These are phyloP conservation scores for Brachirus orientalis DNA, from an alignment of 2,113 vertebrate species.

Conservation along the genomic window DNA sequence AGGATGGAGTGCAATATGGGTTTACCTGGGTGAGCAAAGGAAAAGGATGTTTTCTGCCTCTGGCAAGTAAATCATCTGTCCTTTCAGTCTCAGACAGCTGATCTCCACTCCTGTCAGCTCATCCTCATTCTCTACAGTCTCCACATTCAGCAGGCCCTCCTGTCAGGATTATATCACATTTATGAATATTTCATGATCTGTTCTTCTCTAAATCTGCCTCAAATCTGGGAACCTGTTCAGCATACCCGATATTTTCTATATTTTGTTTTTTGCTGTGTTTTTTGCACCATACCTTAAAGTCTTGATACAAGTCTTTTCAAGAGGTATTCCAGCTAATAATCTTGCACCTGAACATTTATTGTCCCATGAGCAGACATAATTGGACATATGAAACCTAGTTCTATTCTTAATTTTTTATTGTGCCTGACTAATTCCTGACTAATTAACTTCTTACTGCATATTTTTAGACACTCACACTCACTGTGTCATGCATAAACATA, in stretches of 20 bases:
- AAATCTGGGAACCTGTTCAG: slow-evolving; percentile 30
- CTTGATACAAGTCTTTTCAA: slow-evolving; percentile 7
- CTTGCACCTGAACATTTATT: not conserved
- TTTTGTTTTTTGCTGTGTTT: not conserved
- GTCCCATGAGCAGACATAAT: slow-evolving; percentile 7
- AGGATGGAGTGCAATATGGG: slow-evolving; percentile 12
- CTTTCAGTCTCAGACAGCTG: slow-evolving; percentile 96
- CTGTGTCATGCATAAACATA: not conserved
- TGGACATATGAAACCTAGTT: slow-evolving; percentile 3
- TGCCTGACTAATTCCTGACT: not conserved
- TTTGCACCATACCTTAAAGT: not conserved
- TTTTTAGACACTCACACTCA: not conserved
- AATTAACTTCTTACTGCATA: not conserved
- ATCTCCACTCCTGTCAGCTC: slow-evolving; percentile 97
- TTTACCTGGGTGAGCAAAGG: slow-evolving; percentile 97
- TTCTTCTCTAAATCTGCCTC: slow-evolving; percentile 36
- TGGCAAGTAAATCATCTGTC: slow-evolving; percentile 98
- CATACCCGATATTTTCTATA: slow-evolving; percentile 24
- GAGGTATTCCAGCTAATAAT: not conserved
- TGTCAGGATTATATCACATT: slow-evolving; percentile 71
- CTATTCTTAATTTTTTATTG: not conserved
- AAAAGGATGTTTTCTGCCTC: slow-evolving; percentile 99
- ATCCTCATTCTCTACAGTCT: slow-evolving; percentile 93
- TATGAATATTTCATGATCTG: slow-evolving; percentile 62
- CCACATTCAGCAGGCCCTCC: slow-evolving; percentile 97